phyloP scores from a whole-genome alignment of 92 coral and sea anemone genomes.

The Paragorgia papillata region DNA sequence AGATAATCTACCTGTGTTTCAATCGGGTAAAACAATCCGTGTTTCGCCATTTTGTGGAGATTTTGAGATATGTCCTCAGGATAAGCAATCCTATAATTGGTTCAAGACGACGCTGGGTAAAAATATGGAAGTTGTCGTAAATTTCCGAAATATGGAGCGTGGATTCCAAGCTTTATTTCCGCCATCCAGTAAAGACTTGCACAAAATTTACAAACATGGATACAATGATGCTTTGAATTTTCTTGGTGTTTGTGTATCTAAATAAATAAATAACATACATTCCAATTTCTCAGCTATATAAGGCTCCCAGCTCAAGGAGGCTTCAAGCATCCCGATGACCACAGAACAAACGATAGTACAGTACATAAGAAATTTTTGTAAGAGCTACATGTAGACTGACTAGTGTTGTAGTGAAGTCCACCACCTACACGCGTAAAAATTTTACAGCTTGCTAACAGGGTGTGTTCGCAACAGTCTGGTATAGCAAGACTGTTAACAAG shows the following conservation, averaged over 20 bases:
- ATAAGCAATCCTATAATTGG: slow-evolving; percentile 53
- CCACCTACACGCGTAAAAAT: no score
- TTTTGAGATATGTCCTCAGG: slow-evolving; percentile 86
- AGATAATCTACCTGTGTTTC: slow-evolving; percentile 79
- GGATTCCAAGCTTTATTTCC: slow-evolving; percentile 79
- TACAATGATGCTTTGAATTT: slow-evolving; percentile 66
- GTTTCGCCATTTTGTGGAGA: slow-evolving; percentile 96
- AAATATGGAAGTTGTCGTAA: slow-evolving; percentile 80
- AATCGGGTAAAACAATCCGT: slow-evolving; percentile 74
- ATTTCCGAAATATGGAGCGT: slow-evolving; percentile 71
- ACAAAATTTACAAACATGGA: slow-evolving; percentile 58
- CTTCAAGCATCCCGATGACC: no score
- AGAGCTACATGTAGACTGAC: no score
- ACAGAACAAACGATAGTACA: no score
- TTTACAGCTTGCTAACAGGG: no score
- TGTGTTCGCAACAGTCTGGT: no score
- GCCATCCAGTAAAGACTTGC: slow-evolving; percentile 50
- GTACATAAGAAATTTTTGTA: no score
- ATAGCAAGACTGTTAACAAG: no score
- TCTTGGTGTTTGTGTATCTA: slow-evolving; percentile 27
- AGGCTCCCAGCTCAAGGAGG: no score
- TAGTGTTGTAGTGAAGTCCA: no score
- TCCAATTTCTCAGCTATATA: no score
- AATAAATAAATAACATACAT: no score
- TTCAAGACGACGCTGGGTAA: slow-evolving; percentile 67